phyloP scores from a whole-genome alignment of 1,140 invertebrate genomes.

The Tribolium castaneum region DNA sequence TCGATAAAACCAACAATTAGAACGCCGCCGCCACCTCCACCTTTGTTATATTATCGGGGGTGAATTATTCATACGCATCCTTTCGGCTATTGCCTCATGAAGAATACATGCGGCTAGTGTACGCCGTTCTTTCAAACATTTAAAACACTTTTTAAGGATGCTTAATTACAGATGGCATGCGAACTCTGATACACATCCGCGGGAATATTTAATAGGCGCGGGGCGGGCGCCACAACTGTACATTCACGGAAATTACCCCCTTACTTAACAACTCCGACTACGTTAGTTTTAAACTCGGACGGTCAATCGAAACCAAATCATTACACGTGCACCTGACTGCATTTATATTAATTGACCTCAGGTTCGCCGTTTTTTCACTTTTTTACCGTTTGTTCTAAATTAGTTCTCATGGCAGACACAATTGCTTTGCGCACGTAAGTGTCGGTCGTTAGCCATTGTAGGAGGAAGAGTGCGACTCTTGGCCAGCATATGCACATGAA shows the following conservation, averaged over 20 bases:
- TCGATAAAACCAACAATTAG: constrained; percentile 24
- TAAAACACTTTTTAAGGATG: constrained; percentile 35
- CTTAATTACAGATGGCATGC: constrained; percentile 42
- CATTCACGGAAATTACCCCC: constrained; percentile 30
- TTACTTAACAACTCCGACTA: constrained; percentile 27
- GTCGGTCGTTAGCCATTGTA: neutral
- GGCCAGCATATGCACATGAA: too few species aligned
- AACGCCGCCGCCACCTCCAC: neutral
- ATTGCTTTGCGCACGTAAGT: neutral
- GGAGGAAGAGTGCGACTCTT: neutral
- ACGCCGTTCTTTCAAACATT: constrained; percentile 37
- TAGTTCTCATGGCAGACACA: neutral
- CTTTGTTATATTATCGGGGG: constrained; percentile 26
- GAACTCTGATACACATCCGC: constrained; percentile 13
- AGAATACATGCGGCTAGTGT: constrained; percentile 21
- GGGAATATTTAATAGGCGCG: constrained; percentile 20
- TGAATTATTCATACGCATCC: constrained; percentile 39
- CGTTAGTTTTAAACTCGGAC: constrained; percentile 15
- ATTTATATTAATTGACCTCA: neutral
- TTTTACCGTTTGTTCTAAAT: neutral
- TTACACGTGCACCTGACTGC: neutral
- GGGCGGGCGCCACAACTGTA: constrained; percentile 15
- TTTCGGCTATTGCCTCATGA: constrained; percentile 38
- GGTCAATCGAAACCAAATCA: neutral
- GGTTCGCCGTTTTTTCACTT: neutral